Evolutionary conservation across 2,797 vertebrate genomes (phyloP).

Genomic region (Periophthalmus magnuspinnatus): DNA sequence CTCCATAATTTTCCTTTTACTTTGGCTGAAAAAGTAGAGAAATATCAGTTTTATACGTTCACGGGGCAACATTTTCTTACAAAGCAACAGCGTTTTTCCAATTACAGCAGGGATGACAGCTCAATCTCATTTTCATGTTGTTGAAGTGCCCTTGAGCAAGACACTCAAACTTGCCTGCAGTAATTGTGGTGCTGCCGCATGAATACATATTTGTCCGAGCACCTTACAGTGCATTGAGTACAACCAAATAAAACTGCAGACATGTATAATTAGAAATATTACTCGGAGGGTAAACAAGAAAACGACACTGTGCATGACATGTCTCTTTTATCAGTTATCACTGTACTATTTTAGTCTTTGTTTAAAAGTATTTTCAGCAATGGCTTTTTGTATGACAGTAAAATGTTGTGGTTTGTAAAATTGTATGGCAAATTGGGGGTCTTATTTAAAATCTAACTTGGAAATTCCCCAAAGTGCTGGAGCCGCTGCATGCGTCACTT

Average conservation of each 20-base stretch:
- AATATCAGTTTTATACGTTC: neutral
- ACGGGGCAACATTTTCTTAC: neutral
- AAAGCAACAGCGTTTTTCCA: neutral
- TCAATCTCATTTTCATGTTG: neutral
- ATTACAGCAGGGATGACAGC: neutral
- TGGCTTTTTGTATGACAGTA: neutral
- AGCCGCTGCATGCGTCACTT: neutral
- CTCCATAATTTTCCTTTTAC: neutral
- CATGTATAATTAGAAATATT: neutral
- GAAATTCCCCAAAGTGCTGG: conserved; percentile 1
- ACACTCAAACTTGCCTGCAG: neutral
- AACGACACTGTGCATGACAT: neutral
- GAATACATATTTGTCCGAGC: neutral
- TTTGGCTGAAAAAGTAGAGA: too few species aligned
- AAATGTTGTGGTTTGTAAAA: conserved; percentile 5
- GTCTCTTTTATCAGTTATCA: neutral
- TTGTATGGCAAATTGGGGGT: neutral
- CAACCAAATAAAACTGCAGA: neutral
- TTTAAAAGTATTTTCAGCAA: neutral
- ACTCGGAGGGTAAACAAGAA: neutral
- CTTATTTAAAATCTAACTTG: neutral
- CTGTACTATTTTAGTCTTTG: neutral
- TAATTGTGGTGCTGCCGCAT: neutral
- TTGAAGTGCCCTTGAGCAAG: neutral
- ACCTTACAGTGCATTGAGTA: neutral